Percentiles rank a stretch among this genome's conserved stretches.
phyloP scores from a whole-genome alignment of 2,888 invertebrate genomes.

The Pycnomerus fuliginosus region DNA sequence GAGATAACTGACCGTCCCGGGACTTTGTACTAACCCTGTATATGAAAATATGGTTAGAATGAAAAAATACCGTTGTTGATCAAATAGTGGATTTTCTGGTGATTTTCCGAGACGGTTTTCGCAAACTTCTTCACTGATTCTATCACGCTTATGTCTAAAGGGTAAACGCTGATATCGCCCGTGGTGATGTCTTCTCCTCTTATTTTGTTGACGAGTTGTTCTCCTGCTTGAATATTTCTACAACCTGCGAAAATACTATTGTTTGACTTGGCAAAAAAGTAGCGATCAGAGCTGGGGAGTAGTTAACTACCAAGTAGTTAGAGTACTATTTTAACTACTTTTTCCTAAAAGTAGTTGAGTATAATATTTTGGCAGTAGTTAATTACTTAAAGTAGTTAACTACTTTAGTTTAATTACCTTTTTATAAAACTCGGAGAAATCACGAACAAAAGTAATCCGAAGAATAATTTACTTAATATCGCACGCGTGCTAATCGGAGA shows the following conservation, averaged over 20 bases:
- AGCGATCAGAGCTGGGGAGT: background rate
- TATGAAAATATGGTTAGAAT: background rate
- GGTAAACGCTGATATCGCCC: constrained; percentile 65
- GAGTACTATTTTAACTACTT: too few species aligned
- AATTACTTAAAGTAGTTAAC: too few species aligned
- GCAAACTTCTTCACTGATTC: constrained; percentile 77
- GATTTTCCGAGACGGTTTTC: constrained; percentile 61
- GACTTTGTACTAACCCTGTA: too few species aligned
- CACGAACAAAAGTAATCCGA: too few species aligned
- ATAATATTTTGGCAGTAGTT: too few species aligned
- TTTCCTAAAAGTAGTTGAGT: too few species aligned
- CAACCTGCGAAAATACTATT: constrained; percentile 60
- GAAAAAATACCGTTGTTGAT: constrained; percentile 72
- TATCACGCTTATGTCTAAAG: constrained; percentile 75
- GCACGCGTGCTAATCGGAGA: too few species aligned
- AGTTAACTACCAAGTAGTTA: too few species aligned
- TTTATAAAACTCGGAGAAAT: too few species aligned
- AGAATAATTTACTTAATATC: too few species aligned
- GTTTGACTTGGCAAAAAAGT: constrained; percentile 6
- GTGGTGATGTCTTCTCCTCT: constrained; percentile 56
- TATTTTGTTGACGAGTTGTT: constrained; percentile 53
- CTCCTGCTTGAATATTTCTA: constrained; percentile 63
- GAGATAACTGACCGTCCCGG: too few species aligned
- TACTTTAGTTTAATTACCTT: too few species aligned
- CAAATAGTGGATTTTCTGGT: constrained; percentile 68